phyloP scores from a whole-genome alignment of 2,797 vertebrate genomes.

The Synanceia verrucosa region DNA sequence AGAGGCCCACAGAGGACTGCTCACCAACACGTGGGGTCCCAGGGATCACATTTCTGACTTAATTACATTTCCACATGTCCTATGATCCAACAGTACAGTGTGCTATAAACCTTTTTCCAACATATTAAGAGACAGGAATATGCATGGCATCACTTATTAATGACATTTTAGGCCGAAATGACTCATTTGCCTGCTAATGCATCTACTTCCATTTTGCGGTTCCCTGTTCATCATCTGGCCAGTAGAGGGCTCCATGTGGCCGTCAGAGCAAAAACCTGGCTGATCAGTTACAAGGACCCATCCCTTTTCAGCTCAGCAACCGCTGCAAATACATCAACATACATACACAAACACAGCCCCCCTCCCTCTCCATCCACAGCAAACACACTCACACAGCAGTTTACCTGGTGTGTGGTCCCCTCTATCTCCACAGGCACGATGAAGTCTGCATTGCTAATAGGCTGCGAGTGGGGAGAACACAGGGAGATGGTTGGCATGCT shows the following conservation, averaged over 20 bases:
- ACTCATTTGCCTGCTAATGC: slow-evolving; percentile 31
- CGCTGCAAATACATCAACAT: slow-evolving; percentile 59
- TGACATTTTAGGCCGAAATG: slow-evolving; percentile 21
- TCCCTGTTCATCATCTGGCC: slow-evolving; percentile 58
- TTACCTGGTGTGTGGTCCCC: slow-evolving; percentile 92
- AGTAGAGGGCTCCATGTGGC: slow-evolving; percentile 73
- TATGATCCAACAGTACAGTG: neutral
- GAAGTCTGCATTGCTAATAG: slow-evolving; percentile 91
- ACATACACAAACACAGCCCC: slow-evolving; percentile 53
- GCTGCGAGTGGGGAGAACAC: slow-evolving; percentile 79
- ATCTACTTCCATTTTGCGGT: slow-evolving; percentile 4
- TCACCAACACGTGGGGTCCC: slow-evolving; percentile 25
- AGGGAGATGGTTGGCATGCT: slow-evolving; percentile 56
- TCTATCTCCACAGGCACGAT: slow-evolving; percentile 93
- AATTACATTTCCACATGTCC: slow-evolving; percentile 54
- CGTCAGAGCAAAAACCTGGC: slow-evolving; percentile 31
- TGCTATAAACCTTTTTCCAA: neutral
- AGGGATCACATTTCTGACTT: slow-evolving; percentile 55
- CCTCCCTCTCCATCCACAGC: neutral
- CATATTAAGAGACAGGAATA: neutral
- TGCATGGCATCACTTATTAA: slow-evolving; percentile 13
- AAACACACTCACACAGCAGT: slow-evolving; percentile 35
- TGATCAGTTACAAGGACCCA: slow-evolving; percentile 63
- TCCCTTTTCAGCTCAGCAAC: slow-evolving; percentile 68
- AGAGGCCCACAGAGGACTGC: slow-evolving; percentile 71